These are phyloP conservation scores for Harpalus rufipes DNA, from an alignment of 2,888 invertebrate genomes.

Conservation along the genomic window DNA sequence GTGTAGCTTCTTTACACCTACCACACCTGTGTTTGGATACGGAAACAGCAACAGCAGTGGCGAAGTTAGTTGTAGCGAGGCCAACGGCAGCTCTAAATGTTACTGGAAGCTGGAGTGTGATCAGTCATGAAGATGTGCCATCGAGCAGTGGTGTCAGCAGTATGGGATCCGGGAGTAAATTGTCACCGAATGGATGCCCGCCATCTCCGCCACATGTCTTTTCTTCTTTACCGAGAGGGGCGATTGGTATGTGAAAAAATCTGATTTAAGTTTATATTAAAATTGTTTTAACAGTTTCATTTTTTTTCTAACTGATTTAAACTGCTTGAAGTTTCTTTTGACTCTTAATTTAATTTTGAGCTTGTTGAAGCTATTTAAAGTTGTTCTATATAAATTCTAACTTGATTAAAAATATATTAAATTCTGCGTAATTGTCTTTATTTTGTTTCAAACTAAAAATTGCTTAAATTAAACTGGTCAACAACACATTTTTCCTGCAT, in stretches of 20 bases:
- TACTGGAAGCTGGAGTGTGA: conserved; percentile 78
- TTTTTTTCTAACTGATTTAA: background rate
- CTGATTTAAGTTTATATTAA: too few relatives aligned
- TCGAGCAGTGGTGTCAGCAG: conserved; percentile 78
- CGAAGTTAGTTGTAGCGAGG: conserved; percentile 77
- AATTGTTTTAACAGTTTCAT: too few relatives aligned
- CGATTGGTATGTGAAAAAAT: conserved; percentile 70
- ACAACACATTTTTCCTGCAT: too few relatives aligned
- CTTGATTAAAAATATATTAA: too few relatives aligned
- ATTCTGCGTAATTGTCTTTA: too few relatives aligned
- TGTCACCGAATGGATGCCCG: conserved; percentile 72
- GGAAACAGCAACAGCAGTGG: conserved; percentile 78
- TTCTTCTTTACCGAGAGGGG: conserved; percentile 78
- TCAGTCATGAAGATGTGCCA: conserved; percentile 77
- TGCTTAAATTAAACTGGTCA: too few relatives aligned
- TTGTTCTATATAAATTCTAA: too few relatives aligned
- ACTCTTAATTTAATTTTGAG: too few relatives aligned
- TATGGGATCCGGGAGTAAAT: conserved; percentile 76
- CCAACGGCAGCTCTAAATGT: conserved; percentile 78
- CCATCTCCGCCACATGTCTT: conserved; percentile 71
- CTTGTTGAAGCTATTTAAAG: too few relatives aligned
- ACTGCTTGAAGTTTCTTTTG: too few relatives aligned
- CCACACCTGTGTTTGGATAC: conserved; percentile 80
- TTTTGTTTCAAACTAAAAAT: too few relatives aligned
- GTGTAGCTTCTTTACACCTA: conserved; percentile 78